phyloP scores from a whole-genome alignment of 2,888 invertebrate species.

The Diachrysia chrysitis region DNA sequence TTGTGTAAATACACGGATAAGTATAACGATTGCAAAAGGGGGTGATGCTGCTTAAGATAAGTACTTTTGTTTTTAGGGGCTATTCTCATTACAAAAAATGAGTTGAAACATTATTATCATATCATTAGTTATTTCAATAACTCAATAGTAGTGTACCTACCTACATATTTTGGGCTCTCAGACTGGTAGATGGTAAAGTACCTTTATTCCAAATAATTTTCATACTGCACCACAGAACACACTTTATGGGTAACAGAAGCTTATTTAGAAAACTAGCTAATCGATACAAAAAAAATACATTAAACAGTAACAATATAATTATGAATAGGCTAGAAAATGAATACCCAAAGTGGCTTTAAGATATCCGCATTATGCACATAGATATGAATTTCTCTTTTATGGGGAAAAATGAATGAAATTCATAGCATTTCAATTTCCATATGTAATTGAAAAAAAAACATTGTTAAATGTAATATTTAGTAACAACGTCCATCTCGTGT shows the following conservation, averaged over 20 bases:
- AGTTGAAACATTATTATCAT: too few relatives aligned
- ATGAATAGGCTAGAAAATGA: background rate
- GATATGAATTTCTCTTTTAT: background rate
- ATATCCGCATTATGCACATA: background rate
- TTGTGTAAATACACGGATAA: too few relatives aligned
- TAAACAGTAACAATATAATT: background rate
- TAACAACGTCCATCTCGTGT: background rate
- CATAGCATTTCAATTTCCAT: background rate
- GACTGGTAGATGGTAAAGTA: too few relatives aligned
- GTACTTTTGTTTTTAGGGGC: background rate
- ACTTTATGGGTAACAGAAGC: background rate
- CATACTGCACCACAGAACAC: too few relatives aligned
- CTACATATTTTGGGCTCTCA: too few relatives aligned
- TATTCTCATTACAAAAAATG: too few relatives aligned
- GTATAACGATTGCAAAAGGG: too few relatives aligned
- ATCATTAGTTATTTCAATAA: too few relatives aligned
- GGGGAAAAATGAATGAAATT: background rate
- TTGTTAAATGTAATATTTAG: background rate
- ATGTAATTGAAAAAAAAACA: background rate
- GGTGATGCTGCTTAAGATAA: background rate
- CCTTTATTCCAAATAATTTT: too few relatives aligned
- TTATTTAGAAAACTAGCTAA: background rate
- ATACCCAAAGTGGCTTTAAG: background rate
- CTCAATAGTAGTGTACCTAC: too few relatives aligned
- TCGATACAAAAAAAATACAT: background rate